These are phyloP conservation scores for Dioctria linearis DNA, from an alignment of 2,888 invertebrate genomes.

Conservation along the genomic window DNA sequence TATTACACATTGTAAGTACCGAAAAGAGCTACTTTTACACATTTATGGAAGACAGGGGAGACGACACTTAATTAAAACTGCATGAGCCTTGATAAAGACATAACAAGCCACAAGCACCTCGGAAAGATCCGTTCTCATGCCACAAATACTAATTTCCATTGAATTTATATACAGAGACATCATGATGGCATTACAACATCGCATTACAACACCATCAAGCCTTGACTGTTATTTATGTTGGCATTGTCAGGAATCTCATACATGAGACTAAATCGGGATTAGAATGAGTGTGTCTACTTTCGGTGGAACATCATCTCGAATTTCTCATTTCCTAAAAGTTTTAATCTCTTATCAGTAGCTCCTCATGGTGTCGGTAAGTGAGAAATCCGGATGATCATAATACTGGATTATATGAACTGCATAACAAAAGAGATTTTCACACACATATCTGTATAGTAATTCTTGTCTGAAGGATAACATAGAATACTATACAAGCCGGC, in stretches of 20 bases:
- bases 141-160: background rate
- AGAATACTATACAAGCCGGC: background rate
- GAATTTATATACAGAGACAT: background rate
- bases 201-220: background rate
- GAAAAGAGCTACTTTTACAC: slow-evolving; percentile 4
- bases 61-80: slow-evolving; percentile 52
- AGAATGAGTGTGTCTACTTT: background rate
- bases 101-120: background rate
- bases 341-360: slow-evolving; percentile 3
- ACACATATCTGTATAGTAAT: background rate
- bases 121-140: background rate
- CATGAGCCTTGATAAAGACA: slow-evolving; percentile 34
- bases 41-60: slow-evolving; percentile 48
- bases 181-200: background rate
- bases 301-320: background rate
- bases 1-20: slow-evolving; percentile 39
- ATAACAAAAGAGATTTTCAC: background rate
- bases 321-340: slow-evolving; percentile 16
- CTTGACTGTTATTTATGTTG: background rate
- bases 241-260: background rate
- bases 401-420: background rate
- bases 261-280: slow-evolving; percentile 27
- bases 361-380: background rate
- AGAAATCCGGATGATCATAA: background rate
- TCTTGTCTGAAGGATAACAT: background rate